These are phyloP conservation scores for Peribatodes rhomboidaria DNA, from an alignment of 2,888 invertebrate species.

Conservation along the genomic window DNA sequence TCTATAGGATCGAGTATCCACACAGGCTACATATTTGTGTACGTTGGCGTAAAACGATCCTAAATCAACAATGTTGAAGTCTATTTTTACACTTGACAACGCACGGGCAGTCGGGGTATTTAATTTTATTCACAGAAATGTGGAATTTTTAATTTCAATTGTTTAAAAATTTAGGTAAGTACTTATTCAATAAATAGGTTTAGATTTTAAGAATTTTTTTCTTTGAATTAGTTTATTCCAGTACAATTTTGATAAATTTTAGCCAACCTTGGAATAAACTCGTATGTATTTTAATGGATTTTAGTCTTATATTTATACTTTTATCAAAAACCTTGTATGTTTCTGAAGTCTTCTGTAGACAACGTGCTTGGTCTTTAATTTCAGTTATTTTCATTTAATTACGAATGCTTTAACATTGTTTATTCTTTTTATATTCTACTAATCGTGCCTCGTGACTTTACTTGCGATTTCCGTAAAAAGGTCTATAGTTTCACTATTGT, in stretches of 20 bases:
- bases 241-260: background rate
- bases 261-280: slow-evolving; percentile 1
- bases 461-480: too few relatives aligned
- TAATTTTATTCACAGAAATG: background rate
- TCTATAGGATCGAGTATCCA: too few relatives aligned
- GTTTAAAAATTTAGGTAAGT: too few relatives aligned
- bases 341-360: background rate
- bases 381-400: background rate
- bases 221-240: background rate
- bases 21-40: too few relatives aligned
- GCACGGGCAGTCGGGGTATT: too few relatives aligned
- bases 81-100: too few relatives aligned
- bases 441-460: too few relatives aligned
- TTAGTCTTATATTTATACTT: too few relatives aligned
- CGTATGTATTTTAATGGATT: background rate
- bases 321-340: slow-evolving; percentile 13
- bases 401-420: background rate
- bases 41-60: too few relatives aligned
- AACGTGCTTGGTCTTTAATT: background rate
- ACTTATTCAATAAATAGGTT: too few relatives aligned
- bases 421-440: too few relatives aligned
- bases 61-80: background rate
- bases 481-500: too few relatives aligned
- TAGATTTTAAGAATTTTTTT: background rate
- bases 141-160: background rate